Evolutionary conservation across 2,113 vertebrate genomes (phyloP), one percentile per base, ranked within the genome.

Genomic region (Oryzias curvinotus): DNA sequence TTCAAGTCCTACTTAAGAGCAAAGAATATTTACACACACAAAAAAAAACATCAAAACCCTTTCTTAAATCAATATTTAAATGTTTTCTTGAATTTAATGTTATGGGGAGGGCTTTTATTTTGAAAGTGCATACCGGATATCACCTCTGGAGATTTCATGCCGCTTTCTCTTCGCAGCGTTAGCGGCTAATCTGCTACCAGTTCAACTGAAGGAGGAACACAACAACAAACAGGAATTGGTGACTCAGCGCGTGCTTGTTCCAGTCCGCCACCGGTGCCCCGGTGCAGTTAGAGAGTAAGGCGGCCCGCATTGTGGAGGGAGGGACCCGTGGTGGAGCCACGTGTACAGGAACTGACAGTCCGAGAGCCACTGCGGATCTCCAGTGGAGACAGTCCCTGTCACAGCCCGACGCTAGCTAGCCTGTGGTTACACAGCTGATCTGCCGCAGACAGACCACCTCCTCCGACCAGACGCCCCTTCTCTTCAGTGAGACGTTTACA

Each of bases 301-400:
- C 41, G 28, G 57, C 44, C 44, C 36, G 49, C 47, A 3, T 45
- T n/a, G 45, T 2, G 19, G 6, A 43, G 8, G 14, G 15, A 16
- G 52, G 17, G 62, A 55, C 25, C 30, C 43, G 36, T 28, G 5
- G 23, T 4, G 25, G 25, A 81, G 81, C 84, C 84, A 91, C 89
- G 90, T 91, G 76, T 86, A 80, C 85, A 83, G 90, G 89, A 77
- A 78, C 67, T 65, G 68, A 81, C 72, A 71, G 56, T 53, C 66
- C 1, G 43, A 14, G 52, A 68, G 14, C 17, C 41, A 45, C 26
- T 18, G 56, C 59, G 47, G 63, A 47, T 80, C 56, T 6, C 77
- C 69, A 10, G 14, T 3, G 51, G 74, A 61, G n/a, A n/a, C n/a
- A n/a, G 25, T 57, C 19, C 14, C 5, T 18, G 49, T 54, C 63